Base-by-base conservation (phyloP, 2,113 vertebrate genomes). In the Chrysemys picta region DNA sequence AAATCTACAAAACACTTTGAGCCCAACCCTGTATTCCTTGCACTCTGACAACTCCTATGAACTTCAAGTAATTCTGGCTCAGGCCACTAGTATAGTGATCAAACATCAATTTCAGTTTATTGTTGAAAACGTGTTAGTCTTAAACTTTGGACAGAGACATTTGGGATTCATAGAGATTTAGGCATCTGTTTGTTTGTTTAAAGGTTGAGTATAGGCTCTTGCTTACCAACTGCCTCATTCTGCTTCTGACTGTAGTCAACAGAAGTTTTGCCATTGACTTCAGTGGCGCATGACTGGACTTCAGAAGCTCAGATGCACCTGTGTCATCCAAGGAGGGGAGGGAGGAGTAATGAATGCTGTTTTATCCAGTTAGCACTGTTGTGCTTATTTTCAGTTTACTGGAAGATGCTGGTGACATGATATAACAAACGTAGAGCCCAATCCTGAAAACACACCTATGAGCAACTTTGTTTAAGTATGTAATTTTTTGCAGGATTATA, bases 311-410 rank as follows among this genome's bases (percentile, higher is more conserved):
- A 76, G 76, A 93, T 5, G 2, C 69, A 88, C 19, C 84, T 86
- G 38, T 75, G 75, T 53, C 87, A 88, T 84, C 81, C 92, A 89
- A 38, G 89, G 27, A 17, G 25, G 31, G 16, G 35, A 8, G 31
- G 80, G 53, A 65, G n/a, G 59, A 82, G 59, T 17, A n/a, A 4
- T 93, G 96, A 96, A 82, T 91, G 81, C 42, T 91, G 56, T 96
- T 54, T 62, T 81, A 83, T 91, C 54, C 88, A 87, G 91, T 89
- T 88, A 85, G 83, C 88, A 90, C 69, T 69, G 52, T 84, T 38
- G 42, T 87, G 62, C 25, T 45, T 93, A n/a, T 7, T 84, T 89
- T 14, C 88, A 80, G 52, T 21, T 90, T 92, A 72, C 38, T 88
- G 0, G 78, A n/a, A 93, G 38, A 80, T 91, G 35, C 81, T 93